Conservation (phyloP, 2,797 vertebrate species). For the Chloroceryle amazona region DNA sequence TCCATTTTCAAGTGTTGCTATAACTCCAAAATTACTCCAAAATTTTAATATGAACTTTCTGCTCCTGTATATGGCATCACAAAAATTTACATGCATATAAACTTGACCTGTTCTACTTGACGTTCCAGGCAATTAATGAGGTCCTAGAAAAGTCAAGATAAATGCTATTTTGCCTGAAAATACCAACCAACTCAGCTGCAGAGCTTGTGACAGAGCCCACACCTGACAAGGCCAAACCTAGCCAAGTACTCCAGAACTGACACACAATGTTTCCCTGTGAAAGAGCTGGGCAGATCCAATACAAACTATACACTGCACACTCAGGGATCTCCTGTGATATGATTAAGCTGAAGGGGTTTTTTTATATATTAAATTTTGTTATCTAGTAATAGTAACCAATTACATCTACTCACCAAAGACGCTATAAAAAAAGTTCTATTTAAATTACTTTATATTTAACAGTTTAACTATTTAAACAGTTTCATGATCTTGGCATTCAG, state of each 20-base stretch:
- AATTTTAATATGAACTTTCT: neutral
- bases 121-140: neutral
- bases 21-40: neutral
- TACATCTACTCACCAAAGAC: neutral
- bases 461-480: neutral
- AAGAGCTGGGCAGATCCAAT: neutral
- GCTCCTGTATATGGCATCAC: neutral
- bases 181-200: neutral
- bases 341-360: neutral
- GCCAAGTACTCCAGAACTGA: neutral
- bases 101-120: neutral
- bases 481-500: neutral
- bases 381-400: neutral
- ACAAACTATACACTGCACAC: neutral
- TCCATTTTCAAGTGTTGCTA: neutral
- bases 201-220: neutral
- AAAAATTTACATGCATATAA: neutral
- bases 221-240: neutral
- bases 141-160: neutral
- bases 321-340: neutral
- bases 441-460: neutral
- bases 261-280: fast-evolving
- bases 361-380: neutral
- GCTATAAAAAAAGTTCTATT: neutral
- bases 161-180: neutral